Percentiles rank a stretch among this genome's conserved stretches.
phyloP scores from a whole-genome alignment of 2,888 invertebrate species.

The Watsonalla binaria region DNA sequence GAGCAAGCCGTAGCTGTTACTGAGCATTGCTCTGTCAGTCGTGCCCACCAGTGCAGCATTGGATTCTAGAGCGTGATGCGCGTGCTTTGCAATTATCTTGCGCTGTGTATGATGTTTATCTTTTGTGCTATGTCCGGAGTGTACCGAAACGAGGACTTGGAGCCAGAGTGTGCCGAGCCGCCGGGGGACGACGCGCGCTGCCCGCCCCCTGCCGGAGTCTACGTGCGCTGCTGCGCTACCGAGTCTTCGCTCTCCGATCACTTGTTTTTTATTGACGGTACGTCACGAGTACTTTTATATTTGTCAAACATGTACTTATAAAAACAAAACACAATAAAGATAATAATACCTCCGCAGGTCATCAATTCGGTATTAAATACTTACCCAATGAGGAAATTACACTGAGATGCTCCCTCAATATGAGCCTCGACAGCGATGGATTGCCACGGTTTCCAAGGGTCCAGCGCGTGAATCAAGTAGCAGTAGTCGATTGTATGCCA shows the following conservation, averaged over 20 bases:
- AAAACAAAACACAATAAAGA: too few relatives aligned
- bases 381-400: not conserved
- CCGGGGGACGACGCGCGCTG: not conserved
- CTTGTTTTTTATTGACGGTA: not conserved
- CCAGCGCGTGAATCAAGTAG: not conserved
- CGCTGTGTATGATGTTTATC: too few relatives aligned
- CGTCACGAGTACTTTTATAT: not conserved
- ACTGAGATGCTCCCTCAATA: not conserved
- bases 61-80: too few relatives aligned
- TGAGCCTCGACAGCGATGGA: not conserved
- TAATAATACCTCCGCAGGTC: not conserved
- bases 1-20: too few relatives aligned
- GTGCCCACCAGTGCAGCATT: too few relatives aligned
- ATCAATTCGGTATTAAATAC: not conserved
- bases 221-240: not conserved
- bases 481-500: too few relatives aligned
- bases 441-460: not conserved
- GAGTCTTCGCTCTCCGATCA: not conserved
- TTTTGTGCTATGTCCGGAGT: not conserved
- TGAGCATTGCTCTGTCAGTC: too few relatives aligned
- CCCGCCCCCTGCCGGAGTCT: not conserved
- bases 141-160: not conserved
- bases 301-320: too few relatives aligned
- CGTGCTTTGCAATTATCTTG: too few relatives aligned
- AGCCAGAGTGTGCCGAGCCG: not conserved